Evolutionary conservation across 2,113 vertebrate species (phyloP), one percentile per base, ranked within the genome.

Genomic region (Calidris pugnax): DNA sequence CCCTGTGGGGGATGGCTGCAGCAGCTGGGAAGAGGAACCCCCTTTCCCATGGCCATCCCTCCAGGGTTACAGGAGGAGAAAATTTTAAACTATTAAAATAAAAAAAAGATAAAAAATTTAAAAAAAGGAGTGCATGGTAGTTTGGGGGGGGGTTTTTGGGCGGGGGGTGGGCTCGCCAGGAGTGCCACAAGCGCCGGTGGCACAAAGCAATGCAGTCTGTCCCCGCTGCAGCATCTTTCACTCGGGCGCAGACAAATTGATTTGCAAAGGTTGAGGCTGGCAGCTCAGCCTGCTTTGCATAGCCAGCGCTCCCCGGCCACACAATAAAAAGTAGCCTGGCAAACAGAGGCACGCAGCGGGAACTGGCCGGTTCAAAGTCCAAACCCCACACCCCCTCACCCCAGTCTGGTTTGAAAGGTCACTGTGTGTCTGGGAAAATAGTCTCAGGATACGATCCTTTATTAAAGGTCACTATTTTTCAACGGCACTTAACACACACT

Each of bases 381-480:
- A 98, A 98, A 96, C 96, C 98, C 98, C 98, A 98, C 98, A 98
- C 98, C 98, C 98, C 98, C 98, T 99, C 98, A 98, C 98, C 99
- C 99, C 98, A 97, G 98, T 99, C 99, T 99, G 98, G 98, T 98
- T 99, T 98, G 98, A 99, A 99, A 99, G 99, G 99, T 99, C 99
- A 99, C 97, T 96, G 97, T 98, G 98, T 99, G 99, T 99, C 99
- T 99, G 99, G 99, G 99, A 99, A 99, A 99, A 98, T 98, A 98
- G 98, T 99, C 97, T 95, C 98, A 98, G 98, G 99, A 99, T 99
- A 98, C 98, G 98, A 98, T 98, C 98, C 98, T 99, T 99, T 99
- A 99, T 99, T 98, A 99, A 99, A 99, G 98, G 99, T 99, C 99
- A 99, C 98, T 98, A 98, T 99, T 99, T 99, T 99, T 99, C 98